Base-by-base conservation (phyloP, 2,888 invertebrate species). In the Cordylochernes scorpioides region DNA sequence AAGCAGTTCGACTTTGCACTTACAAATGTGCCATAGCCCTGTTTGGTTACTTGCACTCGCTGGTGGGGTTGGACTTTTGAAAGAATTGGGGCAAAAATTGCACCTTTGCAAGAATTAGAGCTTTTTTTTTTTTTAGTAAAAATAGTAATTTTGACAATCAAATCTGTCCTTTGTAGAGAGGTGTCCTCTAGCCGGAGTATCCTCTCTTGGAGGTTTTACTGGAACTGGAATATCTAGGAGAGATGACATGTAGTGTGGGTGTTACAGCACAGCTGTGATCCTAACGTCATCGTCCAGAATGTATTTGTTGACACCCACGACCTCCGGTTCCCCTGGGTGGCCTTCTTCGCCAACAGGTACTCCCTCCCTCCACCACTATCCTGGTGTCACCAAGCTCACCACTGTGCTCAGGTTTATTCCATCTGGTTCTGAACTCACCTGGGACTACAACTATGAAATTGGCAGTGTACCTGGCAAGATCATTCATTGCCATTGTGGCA, bases 261-360 rank as follows among this genome's bases (percentile, higher is more conserved):
- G 5, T 49, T 51, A 28, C 52, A 62, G 55, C 64, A 65, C 46
- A 86, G 84, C 17, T 97, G 94, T 52, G 65, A 67, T 15, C 94
- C 97, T 0, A 97, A 97, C 55, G 72, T 88, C 25, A 86, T 86
- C 57, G 91, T 91, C 0, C 91, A 97, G 55, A 94, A 91, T 57
- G 88, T 97, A 3, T 88, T 97, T 53, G 86, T 91, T 17, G 94
- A 94, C 55, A 88, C 91, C 0, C 94, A 97, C 57, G 94, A 97
- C 55, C 65, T 86, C 2, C 64, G 94, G 8, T 91, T 88, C 51
- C 82, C 82, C 0, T 80, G 80, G 78, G 77, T 82, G 10, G 42
- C 43, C 9, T 43, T 45, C 26, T 45, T 46, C 31, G 36, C 45
- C 13, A 17, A 25, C 6, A 43, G 47, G 52, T 53, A 45, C 47